Evolutionary conservation across 2,888 invertebrate species (phyloP), one percentile per base, ranked within the genome.

Genomic region (Parnassius smintheus): DNA sequence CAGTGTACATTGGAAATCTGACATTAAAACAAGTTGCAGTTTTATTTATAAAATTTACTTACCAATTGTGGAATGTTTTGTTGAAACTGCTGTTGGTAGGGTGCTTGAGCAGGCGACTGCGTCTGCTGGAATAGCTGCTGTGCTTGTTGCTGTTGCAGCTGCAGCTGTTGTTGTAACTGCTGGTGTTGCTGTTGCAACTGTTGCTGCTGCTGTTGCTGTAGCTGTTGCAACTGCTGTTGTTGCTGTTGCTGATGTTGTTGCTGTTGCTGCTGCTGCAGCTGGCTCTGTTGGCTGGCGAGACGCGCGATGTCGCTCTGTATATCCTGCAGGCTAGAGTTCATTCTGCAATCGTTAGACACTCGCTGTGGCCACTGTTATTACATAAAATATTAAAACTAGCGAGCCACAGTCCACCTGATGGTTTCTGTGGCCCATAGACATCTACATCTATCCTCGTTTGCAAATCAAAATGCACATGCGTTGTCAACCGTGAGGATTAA

Each of bases 261-360:
- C 69, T 94, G 93, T 72, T 85, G 85, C 52, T 87, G 88, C 62
- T 89, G 88, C 65, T 89, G 89, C 57, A 90, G 70, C 70, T 91
- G 91, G 56, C 75, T 85, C 73, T 90, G 90, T 68, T 97, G 97
- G 68, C 94, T 95, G 66, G 97, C 95, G 72, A 98, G 93, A 74
- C 97, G 94, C 88, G 97, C 96, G 81, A 98, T 98, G 88, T 98
- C 98, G 70, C 96, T 96, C 92, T 98, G 98, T 78, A 98, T 96
- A 91, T 98, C 98, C 83, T 96, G 96, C 79, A 98, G 94, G 93
- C 96, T 98, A 92, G 94, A 95, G 92, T 98, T 98, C 95, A 98
- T 97, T 92, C 96, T 96, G 86, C 71, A 91, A 87, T 71, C 68
- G 66, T 72, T 72, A 68, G 70, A 68, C 42, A 70, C 63, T 68